Percentiles rank a stretch among this genome's conserved stretches.
Evolutionary conservation across 2,113 vertebrate species (phyloP).

Genomic region (Zapus hudsonius): DNA sequence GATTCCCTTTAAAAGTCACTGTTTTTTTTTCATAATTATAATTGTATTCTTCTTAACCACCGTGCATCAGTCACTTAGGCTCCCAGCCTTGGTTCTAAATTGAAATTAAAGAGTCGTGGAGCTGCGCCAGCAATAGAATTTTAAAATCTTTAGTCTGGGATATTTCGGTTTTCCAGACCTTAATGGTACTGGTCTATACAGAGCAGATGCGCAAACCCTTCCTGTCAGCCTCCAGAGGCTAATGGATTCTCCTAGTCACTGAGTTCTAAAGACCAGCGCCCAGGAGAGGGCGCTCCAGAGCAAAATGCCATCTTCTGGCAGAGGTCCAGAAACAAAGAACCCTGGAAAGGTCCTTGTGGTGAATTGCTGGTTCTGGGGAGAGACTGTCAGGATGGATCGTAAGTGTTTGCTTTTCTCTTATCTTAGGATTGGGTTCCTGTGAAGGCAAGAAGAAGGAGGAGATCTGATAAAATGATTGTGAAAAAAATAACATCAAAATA

Average conservation of each 20-base stretch:
- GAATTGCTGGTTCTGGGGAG: slow-evolving; percentile 68
- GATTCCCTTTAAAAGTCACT: slow-evolving; percentile 29
- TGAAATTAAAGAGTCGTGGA: slow-evolving; percentile 48
- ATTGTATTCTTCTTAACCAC: not conserved
- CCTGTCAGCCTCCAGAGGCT: slow-evolving; percentile 75
- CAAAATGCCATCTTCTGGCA: slow-evolving; percentile 84
- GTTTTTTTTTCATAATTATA: not conserved
- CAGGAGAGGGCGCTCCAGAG: slow-evolving; percentile 64
- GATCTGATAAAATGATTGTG: not conserved
- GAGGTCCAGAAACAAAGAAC: slow-evolving; percentile 80
- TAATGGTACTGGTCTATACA: slow-evolving; percentile 71
- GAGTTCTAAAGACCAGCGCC: slow-evolving; percentile 75
- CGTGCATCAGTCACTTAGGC: not conserved
- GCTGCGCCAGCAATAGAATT: slow-evolving; percentile 52
- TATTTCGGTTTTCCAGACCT: slow-evolving; percentile 43
- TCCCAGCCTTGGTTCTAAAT: slow-evolving; percentile 1
- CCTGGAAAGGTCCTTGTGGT: slow-evolving; percentile 62
- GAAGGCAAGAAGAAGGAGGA: not conserved
- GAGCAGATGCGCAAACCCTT: slow-evolving; percentile 47
- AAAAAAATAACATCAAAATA: not conserved
- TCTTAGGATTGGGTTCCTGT: not conserved
- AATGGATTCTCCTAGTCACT: slow-evolving; percentile 75
- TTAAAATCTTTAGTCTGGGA: slow-evolving; percentile 40
- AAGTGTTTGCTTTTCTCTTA: slow-evolving; percentile 55
- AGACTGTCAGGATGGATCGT: slow-evolving; percentile 43